phyloP scores from a whole-genome alignment of 2,113 vertebrate genomes.

The Vimba vimba region DNA sequence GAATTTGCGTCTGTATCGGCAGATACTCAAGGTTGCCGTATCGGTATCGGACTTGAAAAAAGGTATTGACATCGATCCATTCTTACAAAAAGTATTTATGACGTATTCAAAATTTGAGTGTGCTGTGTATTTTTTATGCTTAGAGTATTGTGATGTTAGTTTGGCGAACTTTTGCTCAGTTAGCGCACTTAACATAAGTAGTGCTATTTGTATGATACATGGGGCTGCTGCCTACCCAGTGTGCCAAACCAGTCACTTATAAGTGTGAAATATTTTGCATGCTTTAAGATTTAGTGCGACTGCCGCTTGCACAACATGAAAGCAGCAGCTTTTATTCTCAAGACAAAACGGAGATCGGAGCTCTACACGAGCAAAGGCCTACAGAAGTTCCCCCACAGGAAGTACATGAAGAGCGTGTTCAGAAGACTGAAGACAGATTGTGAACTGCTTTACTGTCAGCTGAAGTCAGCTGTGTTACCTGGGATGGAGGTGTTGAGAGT shows the following conservation, averaged over 20 bases:
- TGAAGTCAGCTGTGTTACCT: slow-evolving; percentile 45
- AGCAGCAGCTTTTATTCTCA: not conserved
- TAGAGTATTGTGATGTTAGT: not conserved
- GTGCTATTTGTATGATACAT: not conserved
- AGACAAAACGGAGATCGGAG: not conserved
- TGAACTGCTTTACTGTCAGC: not conserved
- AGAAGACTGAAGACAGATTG: not conserved
- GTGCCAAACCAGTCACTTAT: not conserved
- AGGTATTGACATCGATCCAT: not conserved
- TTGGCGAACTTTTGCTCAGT: not conserved
- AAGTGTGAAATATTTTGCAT: not conserved
- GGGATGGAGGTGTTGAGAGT: slow-evolving; percentile 45
- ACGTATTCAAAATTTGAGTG: not conserved
- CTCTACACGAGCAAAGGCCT: not conserved
- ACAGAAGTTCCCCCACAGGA: slow-evolving; percentile 3
- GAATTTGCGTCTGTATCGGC: too few species aligned
- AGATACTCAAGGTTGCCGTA: not conserved
- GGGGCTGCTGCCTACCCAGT: not conserved
- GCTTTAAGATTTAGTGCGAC: not conserved
- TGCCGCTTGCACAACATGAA: not conserved
- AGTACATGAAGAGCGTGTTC: slow-evolving; percentile 7
- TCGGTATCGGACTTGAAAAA: not conserved
- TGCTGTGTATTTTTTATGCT: not conserved
- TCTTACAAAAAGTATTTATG: not conserved
- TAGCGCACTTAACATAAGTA: not conserved